phyloP scores from a whole-genome alignment of 2,113 vertebrate species.

The Psettodes erumei region DNA sequence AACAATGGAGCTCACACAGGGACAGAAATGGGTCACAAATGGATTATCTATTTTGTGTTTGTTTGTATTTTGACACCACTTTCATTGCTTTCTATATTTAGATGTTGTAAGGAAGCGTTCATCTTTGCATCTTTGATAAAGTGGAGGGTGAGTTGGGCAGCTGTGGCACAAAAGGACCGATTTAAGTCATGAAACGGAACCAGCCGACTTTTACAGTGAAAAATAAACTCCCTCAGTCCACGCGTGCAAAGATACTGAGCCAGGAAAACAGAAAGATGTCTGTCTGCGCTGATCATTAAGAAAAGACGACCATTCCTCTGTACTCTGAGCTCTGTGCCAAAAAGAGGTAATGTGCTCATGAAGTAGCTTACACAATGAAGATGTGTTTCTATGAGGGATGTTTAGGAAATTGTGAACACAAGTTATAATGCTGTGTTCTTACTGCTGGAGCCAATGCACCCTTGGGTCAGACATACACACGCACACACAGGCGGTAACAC shows the following conservation, averaged over 20 bases:
- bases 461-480: neutral
- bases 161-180: neutral
- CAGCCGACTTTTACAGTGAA: conserved; percentile 23
- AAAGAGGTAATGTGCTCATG: neutral
- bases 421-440: neutral
- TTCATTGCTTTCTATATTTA: conserved; percentile 72
- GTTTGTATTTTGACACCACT: conserved; percentile 71
- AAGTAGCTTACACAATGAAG: neutral
- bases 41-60: conserved; percentile 75
- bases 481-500: neutral
- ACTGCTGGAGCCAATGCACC: neutral
- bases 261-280: neutral
- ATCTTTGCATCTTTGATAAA: conserved; percentile 65
- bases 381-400: neutral
- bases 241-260: neutral
- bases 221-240: conserved; percentile 21
- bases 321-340: neutral
- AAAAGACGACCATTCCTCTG: neutral
- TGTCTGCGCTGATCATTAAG: conserved; percentile 7
- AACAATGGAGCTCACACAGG: conserved; percentile 72
- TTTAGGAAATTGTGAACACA: neutral
- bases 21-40: conserved; percentile 81
- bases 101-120: conserved; percentile 49
- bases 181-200: conserved; percentile 43
- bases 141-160: conserved; percentile 28